Evolutionary conservation across 2,113 vertebrate species (phyloP), one percentile per base, ranked within the genome.

Genomic region (Chloropsis cyanopogon): DNA sequence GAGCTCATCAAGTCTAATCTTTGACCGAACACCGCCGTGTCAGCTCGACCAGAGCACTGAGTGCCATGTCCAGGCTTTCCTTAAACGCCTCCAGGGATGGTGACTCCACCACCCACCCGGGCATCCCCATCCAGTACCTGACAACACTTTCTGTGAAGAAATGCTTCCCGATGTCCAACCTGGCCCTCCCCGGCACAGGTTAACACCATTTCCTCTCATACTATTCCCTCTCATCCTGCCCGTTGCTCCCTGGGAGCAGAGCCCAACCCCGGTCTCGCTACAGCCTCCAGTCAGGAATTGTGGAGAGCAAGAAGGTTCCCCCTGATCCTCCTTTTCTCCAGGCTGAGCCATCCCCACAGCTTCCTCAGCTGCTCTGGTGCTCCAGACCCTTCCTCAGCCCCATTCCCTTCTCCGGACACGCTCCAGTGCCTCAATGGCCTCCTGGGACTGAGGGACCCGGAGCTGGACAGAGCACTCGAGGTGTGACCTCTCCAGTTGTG

Each of bases 191-290:
- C 10, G 63, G 33, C 26, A 22, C 33, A 44, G 39, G 8, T 52
- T 23, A 25, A 33, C 47, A 10, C 22, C 3, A 5, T 69, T 33
- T 28, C 54, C 28, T 61, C 47, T 46, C 24, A 8, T 52, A n/a
- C n/a, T n/a, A 5, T 69, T 33, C 24, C 54, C 28, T 61, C 47
- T 46, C 24, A 8, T 52, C 26, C 63, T 60, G 18, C 65, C 33
- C 0, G 1, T 5, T 26, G 23, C 10, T 78, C 46, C 22, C 39
- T 23, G 47, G 18, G 54, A 46, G 39, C 18, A 46, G 18, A 69
- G 54, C 18, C 39, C 0, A 8, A 33, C 10, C 22, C 25, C 13
- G 12, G 31, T 11, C 39, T 53, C 4, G 0, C 23, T 33, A 3
- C 33, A 14, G 1, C 2, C 54, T 39, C n/a, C 28, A 20, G 14